Percentiles rank a stretch among this genome's conserved stretches.
Conservation (phyloP, 2,888 invertebrate species). For the Spodoptera littoralis region DNA sequence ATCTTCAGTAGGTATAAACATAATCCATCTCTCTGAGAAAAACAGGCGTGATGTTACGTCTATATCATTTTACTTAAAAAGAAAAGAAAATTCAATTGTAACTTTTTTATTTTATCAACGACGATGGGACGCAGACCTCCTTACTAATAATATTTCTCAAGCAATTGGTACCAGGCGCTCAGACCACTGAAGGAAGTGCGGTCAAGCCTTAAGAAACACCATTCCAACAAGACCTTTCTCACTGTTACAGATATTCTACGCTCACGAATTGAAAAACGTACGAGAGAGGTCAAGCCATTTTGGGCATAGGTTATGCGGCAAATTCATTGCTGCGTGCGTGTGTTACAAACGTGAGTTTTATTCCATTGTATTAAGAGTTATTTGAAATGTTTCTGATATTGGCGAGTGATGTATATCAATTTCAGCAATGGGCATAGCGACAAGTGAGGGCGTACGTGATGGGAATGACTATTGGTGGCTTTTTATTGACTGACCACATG, state of each 20-base stretch:
- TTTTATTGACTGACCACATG: constrained; percentile 84
- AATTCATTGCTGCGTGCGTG: constrained; percentile 26
- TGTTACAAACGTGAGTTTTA: constrained; percentile 62
- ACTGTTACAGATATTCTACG: constrained; percentile 28
- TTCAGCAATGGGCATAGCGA: constrained; percentile 84
- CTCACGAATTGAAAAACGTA: constrained; percentile 34
- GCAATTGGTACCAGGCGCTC: constrained; percentile 83
- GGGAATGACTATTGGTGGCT: constrained; percentile 78
- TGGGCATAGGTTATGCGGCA: constrained; percentile 56
- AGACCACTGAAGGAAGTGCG: constrained; percentile 75
- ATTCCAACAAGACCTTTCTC: constrained; percentile 54
- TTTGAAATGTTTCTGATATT: constrained; percentile 39
- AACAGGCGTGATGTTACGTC: no score
- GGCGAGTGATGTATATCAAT: constrained; percentile 83
- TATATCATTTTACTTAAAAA: constrained; percentile 5
- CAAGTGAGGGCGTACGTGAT: constrained; percentile 81
- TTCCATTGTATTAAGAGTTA: constrained; percentile 53
- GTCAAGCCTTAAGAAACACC: constrained; percentile 60
- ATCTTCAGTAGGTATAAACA: no score
- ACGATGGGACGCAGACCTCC: constrained; percentile 69
- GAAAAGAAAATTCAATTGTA: constrained; percentile 57
- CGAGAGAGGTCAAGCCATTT: constrained; percentile 62
- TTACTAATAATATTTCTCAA: constrained; percentile 79
- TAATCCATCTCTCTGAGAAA: no score
- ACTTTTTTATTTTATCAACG: constrained; percentile 67